Evolutionary conservation across 2,797 vertebrate species (phyloP).

Genomic region (Mus spretus): DNA sequence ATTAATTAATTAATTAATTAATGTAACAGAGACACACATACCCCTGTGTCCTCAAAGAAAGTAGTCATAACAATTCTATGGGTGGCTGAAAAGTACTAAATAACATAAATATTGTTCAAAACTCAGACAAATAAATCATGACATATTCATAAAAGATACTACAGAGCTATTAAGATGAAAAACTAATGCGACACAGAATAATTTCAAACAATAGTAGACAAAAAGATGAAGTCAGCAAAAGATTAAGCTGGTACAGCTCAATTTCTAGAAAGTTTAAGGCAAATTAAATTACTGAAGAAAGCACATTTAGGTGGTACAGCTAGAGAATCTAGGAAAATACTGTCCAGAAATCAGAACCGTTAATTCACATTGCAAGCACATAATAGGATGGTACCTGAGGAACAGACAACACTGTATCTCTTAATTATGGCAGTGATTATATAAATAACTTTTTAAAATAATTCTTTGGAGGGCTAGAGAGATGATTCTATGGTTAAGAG

Average conservation of each 20-base stretch:
- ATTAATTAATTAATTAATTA: too few relatives aligned
- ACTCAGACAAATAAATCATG: not conserved
- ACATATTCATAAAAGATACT: not conserved
- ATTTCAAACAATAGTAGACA: conserved; percentile 37
- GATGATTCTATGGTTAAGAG: not conserved
- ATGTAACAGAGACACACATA: not conserved
- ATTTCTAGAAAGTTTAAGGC: conserved; percentile 50
- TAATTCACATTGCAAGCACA: not conserved
- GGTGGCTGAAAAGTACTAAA: conserved; percentile 5
- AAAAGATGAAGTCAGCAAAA: conserved; percentile 35
- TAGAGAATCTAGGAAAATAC: conserved; percentile 56
- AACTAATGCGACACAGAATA: not conserved
- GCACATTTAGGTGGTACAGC: conserved; percentile 4
- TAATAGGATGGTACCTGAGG: not conserved
- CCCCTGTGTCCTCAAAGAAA: not conserved
- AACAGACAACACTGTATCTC: conserved; percentile 9
- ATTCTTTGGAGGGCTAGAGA: not conserved
- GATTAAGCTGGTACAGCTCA: not conserved
- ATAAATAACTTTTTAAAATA: conserved; percentile 1
- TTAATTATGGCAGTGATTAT: not conserved
- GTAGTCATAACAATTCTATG: not conserved
- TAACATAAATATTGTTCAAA: conserved; percentile 2
- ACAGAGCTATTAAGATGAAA: conserved; percentile 21
- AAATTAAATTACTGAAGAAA: conserved; percentile 59
- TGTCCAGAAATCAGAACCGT: not conserved